Conservation (phyloP, 2,888 invertebrate genomes). For the Eilema sororculum region DNA sequence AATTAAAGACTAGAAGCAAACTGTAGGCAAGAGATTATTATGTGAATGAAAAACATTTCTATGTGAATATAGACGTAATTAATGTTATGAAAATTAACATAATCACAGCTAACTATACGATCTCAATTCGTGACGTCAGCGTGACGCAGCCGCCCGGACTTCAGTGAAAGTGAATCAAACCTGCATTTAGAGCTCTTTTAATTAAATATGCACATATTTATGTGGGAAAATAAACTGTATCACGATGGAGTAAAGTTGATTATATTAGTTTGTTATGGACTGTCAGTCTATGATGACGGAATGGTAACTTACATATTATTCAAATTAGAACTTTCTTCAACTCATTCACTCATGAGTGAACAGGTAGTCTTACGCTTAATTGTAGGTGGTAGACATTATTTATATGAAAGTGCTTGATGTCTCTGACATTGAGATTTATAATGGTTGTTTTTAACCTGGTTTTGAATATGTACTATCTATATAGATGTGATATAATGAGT, state of each 20-base stretch:
- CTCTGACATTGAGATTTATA: background rate
- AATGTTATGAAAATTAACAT: conserved; percentile 1
- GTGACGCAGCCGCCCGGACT: conserved; percentile 34
- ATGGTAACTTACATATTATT: conserved; percentile 44
- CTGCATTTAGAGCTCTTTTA: conserved; percentile 43
- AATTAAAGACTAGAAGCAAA: background rate
- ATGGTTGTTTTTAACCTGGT: background rate
- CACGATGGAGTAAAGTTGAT: conserved; percentile 21
- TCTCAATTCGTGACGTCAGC: conserved; percentile 37
- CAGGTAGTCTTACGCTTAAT: conserved; percentile 24
- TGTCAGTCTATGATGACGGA: conserved; percentile 32
- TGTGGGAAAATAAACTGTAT: conserved; percentile 22
- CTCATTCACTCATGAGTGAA: conserved; percentile 35
- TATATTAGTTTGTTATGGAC: conserved; percentile 14
- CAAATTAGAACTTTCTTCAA: conserved; percentile 46
- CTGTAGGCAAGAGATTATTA: background rate
- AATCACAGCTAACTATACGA: conserved; percentile 12
- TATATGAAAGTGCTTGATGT: conserved; percentile 13
- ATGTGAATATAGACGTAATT: background rate
- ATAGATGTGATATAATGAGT: background rate
- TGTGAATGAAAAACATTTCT: background rate
- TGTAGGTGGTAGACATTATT: conserved; percentile 14
- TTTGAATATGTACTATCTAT: background rate
- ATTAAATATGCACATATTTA: conserved; percentile 30
- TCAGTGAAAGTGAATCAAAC: conserved; percentile 55